Evolutionary conservation across 2,888 invertebrate genomes (phyloP).

Genomic region (Hirtodrosophila trivittata): DNA sequence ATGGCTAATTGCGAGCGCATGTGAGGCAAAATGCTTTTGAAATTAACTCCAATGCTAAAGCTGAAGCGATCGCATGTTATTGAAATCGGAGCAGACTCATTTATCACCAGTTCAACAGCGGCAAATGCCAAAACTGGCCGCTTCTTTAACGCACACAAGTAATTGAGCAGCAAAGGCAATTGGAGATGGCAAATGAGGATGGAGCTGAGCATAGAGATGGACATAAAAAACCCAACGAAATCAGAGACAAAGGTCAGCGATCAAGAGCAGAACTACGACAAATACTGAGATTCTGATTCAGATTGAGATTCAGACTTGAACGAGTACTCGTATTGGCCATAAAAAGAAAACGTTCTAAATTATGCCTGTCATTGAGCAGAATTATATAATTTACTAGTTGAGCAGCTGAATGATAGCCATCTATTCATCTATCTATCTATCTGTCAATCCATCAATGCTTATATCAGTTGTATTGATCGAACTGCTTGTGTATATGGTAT

Average conservation of each 20-base stretch:
- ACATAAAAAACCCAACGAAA: constrained; percentile 3
- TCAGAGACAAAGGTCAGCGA: constrained; percentile 39
- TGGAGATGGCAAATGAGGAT: neutral
- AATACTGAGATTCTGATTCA: constrained; percentile 1
- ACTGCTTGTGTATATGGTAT: neutral
- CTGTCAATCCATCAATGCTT: neutral
- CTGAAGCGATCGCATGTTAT: constrained; percentile 60
- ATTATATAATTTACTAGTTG: constrained; percentile 56
- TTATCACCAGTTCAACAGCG: constrained; percentile 56
- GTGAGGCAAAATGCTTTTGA: constrained; percentile 48
- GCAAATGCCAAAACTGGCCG: constrained; percentile 11
- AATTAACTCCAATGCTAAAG: constrained; percentile 69
- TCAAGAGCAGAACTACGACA: constrained; percentile 16
- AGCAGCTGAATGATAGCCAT: constrained; percentile 13
- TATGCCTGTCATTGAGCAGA: constrained; percentile 57
- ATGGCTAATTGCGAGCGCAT: constrained; percentile 70
- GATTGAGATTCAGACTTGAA: neutral
- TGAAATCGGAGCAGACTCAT: constrained; percentile 74
- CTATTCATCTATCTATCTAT: constrained; percentile 19
- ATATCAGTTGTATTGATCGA: neutral
- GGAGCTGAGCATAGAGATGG: constrained; percentile 35
- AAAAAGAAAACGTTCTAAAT: constrained; percentile 61
- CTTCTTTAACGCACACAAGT: constrained; percentile 15
- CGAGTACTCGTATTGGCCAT: constrained; percentile 27
- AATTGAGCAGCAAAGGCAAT: constrained; percentile 9